These are phyloP conservation scores for Aradus depressus DNA, from an alignment of 2,888 invertebrate genomes.

Conservation along the genomic window DNA sequence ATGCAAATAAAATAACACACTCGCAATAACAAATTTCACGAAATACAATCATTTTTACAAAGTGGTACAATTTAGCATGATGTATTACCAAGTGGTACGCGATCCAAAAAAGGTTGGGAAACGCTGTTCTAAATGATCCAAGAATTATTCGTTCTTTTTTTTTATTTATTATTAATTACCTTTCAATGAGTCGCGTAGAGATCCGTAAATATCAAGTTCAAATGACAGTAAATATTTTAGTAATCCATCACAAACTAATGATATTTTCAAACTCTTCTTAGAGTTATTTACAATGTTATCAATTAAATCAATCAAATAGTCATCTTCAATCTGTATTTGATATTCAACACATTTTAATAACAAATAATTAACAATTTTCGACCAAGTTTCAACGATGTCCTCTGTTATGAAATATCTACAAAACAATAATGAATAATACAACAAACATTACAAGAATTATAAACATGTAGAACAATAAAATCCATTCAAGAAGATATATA, in stretches of 20 bases:
- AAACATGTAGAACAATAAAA: background rate
- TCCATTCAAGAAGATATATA: background rate
- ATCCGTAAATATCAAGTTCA: slow-evolving; percentile 2
- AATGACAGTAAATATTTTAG: slow-evolving; percentile 5
- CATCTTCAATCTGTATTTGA: slow-evolving; percentile 1
- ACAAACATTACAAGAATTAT: background rate
- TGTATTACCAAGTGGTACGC: too few relatives aligned
- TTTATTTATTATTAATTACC: slow-evolving; percentile 8
- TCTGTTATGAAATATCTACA: slow-evolving; percentile 19
- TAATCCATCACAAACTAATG: background rate
- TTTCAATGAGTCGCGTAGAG: slow-evolving; percentile 6
- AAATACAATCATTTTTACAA: too few relatives aligned
- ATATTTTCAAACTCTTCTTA: background rate
- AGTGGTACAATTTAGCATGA: too few relatives aligned
- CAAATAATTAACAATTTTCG: slow-evolving; percentile 5
- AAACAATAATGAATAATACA: background rate
- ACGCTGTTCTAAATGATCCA: too few relatives aligned
- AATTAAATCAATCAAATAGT: background rate
- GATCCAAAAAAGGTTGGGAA: too few relatives aligned
- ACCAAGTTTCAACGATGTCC: slow-evolving; percentile 12
- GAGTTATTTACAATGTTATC: background rate
- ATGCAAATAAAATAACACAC: too few relatives aligned
- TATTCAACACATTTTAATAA: background rate
- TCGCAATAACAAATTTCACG: too few relatives aligned
- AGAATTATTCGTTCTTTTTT: too few relatives aligned